Evolutionary conservation across 2,113 vertebrate genomes (phyloP), one percentile per base, ranked within the genome.

Genomic region (Bucco capensis): DNA sequence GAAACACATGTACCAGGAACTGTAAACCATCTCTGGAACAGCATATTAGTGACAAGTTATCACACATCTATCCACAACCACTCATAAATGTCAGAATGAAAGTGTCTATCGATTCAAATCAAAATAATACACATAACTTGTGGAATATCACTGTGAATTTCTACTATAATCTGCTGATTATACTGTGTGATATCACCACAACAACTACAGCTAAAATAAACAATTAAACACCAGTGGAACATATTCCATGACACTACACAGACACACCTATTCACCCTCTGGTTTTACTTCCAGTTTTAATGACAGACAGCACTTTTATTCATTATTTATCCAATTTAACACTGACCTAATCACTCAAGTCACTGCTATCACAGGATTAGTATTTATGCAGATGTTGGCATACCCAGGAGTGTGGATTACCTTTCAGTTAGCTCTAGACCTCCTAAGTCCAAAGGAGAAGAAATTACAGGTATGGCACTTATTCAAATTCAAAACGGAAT

Each of bases 321-420:
- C 79, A 80, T 88, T 88, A 88, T 89, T 95, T 91, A 92, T 57
- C 33, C 42, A 83, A 73, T 79, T 91, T 56, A 44, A 73, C 89
- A 85, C 70, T 86, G 62, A 94, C 90, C 90, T 88, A 72, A 90
- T 67, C 40, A 6, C 58, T 88, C 83, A 67, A n/a, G 90, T 61
- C 92, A 69, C 58, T 61, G 66, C 61, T 89, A 58, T 58, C 81
- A 80, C 42, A 87, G 93, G 78, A 14, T 2, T 50, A 67, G 60
- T 57, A 83, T 79, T 40, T 30, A 15, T 57, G 69, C 71, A 87
- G 80, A 35, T 92, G 92, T 79, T 16, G 91, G 76, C 44, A 53
- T 28, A 85, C 89, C 80, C 83, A 91, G 70, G 76, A 94, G 81
- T 57, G 67, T 49, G 93, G 92, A 88, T 93, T 97, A 96, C 72